Base-by-base conservation (phyloP, 1,140 invertebrate species). In the Dendroctonus valens region DNA sequence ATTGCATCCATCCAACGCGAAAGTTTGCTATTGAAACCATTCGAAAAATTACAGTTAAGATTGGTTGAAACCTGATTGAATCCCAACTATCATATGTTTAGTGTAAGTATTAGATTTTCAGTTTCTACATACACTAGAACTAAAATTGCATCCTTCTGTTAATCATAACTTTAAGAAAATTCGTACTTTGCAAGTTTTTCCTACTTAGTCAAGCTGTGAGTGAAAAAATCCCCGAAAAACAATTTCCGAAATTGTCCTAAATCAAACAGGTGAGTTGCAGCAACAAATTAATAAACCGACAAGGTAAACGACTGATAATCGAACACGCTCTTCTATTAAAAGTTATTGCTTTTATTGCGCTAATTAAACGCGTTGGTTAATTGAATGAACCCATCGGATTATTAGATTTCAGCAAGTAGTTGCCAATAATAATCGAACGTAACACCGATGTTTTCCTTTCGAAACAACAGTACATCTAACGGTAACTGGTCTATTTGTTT, bases 341-440 rank as follows among this genome's bases (percentile, higher is more conserved):
- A 52, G 38, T 14, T 52, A 9, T 52, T 52, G 50, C 50, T 52
- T 12, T 52, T 52, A 52, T 52, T 52, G 50, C 50, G 50, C 50
- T 37, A 52, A 52, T 52, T 52, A 52, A 52, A 52, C 50, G 50
- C 15, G 15, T 52, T 52, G 50, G 50, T 52, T 15, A 52, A 52
- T 52, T 52, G 50, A 52, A 52, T 52, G 50, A 14, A 26, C 50
- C 50, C 50, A 52, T 52, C 50, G 50, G 38, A 52, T 52, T 52
- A 52, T 52, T 48, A 48, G 11, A 48, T 14, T 48, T 48, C 26
- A 48, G 46, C 14, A 48, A 48, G 46, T 48, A 48, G 5, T 48
- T 48, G 46, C 11, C 46, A 48, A 48, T 48, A 48, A 14, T 14
- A 48, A 48, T 48, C 46, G 14, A 48, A 48, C 11, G 26, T 26